Conservation (phyloP, 2,888 invertebrate genomes). For the Protophormia terraenovae region DNA sequence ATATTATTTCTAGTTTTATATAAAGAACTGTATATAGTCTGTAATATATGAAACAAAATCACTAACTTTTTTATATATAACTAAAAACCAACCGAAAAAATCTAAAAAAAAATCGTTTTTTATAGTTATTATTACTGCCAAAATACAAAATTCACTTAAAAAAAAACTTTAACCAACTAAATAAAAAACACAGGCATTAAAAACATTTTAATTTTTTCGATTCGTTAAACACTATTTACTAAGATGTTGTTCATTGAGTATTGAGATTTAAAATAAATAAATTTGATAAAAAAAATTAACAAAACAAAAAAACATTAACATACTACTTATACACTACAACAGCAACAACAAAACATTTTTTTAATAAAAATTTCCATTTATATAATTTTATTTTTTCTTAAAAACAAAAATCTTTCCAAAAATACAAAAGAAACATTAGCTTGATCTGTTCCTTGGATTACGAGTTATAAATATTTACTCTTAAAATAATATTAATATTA, state of each 20-base stretch:
- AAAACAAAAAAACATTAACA: constrained; percentile 6
- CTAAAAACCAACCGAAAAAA: not conserved
- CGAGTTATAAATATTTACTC: constrained; percentile 65
- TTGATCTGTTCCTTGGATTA: constrained; percentile 74
- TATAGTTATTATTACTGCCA: constrained; percentile 64
- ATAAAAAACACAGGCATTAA: constrained; percentile 19
- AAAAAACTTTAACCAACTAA: not conserved
- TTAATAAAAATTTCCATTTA: constrained; percentile 35
- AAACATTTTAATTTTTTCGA: not conserved
- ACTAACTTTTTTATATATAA: constrained; percentile 3
- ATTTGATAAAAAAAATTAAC: not conserved
- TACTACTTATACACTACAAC: not conserved
- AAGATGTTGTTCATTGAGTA: constrained; percentile 63
- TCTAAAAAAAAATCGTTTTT: constrained; percentile 44
- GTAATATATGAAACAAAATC: constrained; percentile 36
- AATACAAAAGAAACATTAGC: constrained; percentile 54
- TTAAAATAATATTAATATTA: constrained; percentile 48
- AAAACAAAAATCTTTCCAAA: constrained; percentile 13
- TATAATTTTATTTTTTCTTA: not conserved
- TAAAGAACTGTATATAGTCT: constrained; percentile 35
- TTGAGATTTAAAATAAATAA: constrained; percentile 1
- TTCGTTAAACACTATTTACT: constrained; percentile 19
- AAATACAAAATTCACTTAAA: constrained; percentile 48
- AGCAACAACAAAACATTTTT: constrained; percentile 20
- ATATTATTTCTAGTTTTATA: not conserved